Base-by-base conservation (phyloP, 2,797 vertebrate genomes). In the Neosilurus hyrtlii region DNA sequence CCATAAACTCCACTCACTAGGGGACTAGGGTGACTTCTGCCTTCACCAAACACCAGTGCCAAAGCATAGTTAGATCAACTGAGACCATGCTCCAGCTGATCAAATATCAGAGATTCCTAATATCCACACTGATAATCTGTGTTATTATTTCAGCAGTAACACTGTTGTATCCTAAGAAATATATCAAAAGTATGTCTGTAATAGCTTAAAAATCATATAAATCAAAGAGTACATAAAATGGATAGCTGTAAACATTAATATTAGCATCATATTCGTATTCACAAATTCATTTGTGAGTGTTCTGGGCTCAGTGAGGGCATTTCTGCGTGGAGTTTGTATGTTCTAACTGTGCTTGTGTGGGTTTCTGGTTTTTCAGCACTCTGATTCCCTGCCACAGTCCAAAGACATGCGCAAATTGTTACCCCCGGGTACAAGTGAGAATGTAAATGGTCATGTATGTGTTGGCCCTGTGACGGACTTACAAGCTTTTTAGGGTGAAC, bases 1-100 rank as follows among this genome's bases (percentile, higher is more conserved):
- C 95, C n/a, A 90, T 18, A 78, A 94, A 94, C 90, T 94, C 89
- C 89, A 30, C 2, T 35, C 78, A 37, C 43, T 18, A 11, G 22
- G 56, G 7, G 10, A 72, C 16, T 5, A 49, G 7, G 0, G 54
- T 1, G 30, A 62, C 1, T 12, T 2, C 24, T 63, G 61, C 61
- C 9, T 11, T 7, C 59, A 62, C 22, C 10, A 3, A 62, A 62
- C 59, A 62, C 22, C 59, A 63, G 61, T 63, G n/a, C n/a, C n/a
- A 63, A n/a, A 62, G n/a, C 4, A n/a, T n/a, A 62, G 57, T 59
- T 20, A 24, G 22, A 62, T 62, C 22, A 62, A n/a, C 59, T 62
- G 9, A 62, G 61, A 12, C n/a, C 12, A 63, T 63, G 61, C n/a
- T 24, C 61, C n/a, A 63, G 61, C 61, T 63, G 61, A 11, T 63